Conservation (phyloP, 2,888 invertebrate genomes). For the Galerucella nymphaeae region DNA sequence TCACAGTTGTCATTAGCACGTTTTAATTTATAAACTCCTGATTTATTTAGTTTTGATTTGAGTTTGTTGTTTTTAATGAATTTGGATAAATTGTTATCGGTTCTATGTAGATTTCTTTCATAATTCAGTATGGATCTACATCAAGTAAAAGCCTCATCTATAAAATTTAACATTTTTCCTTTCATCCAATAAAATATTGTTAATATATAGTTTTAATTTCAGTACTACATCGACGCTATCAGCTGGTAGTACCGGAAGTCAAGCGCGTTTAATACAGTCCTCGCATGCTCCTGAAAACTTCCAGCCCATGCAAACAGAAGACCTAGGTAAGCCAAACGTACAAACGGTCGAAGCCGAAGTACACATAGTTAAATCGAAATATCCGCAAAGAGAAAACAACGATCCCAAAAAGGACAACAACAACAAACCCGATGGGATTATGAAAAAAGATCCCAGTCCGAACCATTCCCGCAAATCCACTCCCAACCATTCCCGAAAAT, state of each 20-base stretch:
- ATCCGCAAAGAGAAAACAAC: slow-evolving; percentile 44
- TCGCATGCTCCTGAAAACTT: slow-evolving; percentile 94
- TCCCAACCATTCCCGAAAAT: slow-evolving; percentile 49
- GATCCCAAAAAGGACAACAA: slow-evolving; percentile 54
- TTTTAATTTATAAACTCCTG: no score
- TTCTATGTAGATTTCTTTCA: no score
- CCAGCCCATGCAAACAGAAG: slow-evolving; percentile 88
- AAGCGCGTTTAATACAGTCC: slow-evolving; percentile 92
- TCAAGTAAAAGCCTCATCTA: no score
- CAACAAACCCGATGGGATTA: slow-evolving; percentile 39
- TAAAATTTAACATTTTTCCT: no score
- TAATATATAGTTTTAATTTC: slow-evolving; percentile 55
- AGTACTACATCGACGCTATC: slow-evolving; percentile 95
- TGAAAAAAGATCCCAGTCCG: slow-evolving; percentile 51
- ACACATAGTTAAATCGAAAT: slow-evolving; percentile 53
- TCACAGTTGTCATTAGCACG: no score
- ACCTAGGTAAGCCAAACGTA: slow-evolving; percentile 80
- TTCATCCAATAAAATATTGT: not conserved
- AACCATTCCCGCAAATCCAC: slow-evolving; percentile 48
- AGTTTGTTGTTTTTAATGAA: no score
- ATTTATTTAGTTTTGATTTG: no score
- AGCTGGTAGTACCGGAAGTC: slow-evolving; percentile 92
- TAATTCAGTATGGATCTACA: no score
- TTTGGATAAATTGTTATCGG: no score
- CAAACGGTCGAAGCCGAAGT: slow-evolving; percentile 66